These are phyloP conservation scores for Meloidogyne floridensis DNA, from an alignment of 1,140 invertebrate species.

Conservation along the genomic window DNA sequence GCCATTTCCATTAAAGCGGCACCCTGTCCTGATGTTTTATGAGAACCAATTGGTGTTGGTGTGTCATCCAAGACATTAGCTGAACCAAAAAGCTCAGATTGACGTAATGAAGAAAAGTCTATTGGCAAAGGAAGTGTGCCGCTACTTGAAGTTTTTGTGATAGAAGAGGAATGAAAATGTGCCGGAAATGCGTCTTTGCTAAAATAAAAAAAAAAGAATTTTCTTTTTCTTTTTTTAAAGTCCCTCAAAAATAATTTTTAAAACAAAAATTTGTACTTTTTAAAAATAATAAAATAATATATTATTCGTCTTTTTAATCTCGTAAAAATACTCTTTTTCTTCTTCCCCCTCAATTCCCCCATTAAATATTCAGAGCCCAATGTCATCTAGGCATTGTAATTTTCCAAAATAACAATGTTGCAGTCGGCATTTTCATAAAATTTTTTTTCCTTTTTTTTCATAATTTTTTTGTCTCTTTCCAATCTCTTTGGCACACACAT, in stretches of 20 bases:
- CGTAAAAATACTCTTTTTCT: neutral
- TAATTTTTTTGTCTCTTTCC: neutral
- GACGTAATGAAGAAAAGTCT: slow-evolving; percentile 42
- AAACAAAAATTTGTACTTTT: neutral
- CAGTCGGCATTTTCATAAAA: neutral
- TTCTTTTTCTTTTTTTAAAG: neutral
- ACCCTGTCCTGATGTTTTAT: slow-evolving; percentile 26
- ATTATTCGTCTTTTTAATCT: slow-evolving; percentile 9
- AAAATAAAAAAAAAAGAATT: neutral
- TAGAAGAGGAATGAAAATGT: slow-evolving; percentile 8
- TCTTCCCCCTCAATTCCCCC: neutral
- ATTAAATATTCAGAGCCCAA: neutral
- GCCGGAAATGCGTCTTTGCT: slow-evolving; percentile 28
- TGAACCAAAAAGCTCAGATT: slow-evolving; percentile 22
- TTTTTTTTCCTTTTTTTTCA: neutral
- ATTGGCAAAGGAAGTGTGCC: slow-evolving; percentile 30
- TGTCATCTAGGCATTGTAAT: slow-evolving; percentile 18
- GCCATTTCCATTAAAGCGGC: slow-evolving; percentile 32
- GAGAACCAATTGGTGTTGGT: slow-evolving; percentile 31
- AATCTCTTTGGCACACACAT: neutral
- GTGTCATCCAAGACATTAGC: slow-evolving; percentile 8
- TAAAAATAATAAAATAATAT: neutral
- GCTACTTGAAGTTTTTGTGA: slow-evolving; percentile 2
- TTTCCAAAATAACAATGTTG: slow-evolving; percentile 5
- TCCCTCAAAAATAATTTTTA: neutral